Conservation (phyloP, 2,888 invertebrate species). For the Rhodophaea formosa region DNA sequence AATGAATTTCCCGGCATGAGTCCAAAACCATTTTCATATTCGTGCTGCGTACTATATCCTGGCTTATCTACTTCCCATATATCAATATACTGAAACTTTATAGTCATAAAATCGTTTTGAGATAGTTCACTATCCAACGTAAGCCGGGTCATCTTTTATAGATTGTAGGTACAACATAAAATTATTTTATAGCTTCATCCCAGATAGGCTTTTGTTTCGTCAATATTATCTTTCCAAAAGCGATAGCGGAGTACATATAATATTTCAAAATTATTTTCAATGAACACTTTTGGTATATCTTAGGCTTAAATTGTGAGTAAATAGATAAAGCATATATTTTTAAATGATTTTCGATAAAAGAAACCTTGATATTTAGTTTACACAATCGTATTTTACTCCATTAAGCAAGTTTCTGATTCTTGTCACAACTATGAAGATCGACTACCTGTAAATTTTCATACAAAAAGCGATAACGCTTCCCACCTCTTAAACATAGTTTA, state of each 20-base stretch:
- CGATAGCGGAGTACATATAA: background rate
- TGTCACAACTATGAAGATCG: too few species aligned
- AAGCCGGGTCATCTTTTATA: constrained; percentile 41
- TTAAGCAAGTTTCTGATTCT: too few species aligned
- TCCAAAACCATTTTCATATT: constrained; percentile 21
- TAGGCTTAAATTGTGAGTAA: too few species aligned
- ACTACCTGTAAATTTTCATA: too few species aligned
- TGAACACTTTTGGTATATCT: too few species aligned
- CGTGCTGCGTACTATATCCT: constrained; percentile 9
- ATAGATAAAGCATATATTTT: too few species aligned
- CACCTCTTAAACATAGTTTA: too few species aligned
- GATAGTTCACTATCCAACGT: constrained; percentile 32
- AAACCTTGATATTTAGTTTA: too few species aligned
- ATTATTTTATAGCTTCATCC: constrained; percentile 40
- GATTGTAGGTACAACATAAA: constrained; percentile 41
- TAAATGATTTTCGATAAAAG: too few species aligned
- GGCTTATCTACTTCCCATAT: constrained; percentile 25
- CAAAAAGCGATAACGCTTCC: too few species aligned
- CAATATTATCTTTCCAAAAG: constrained; percentile 25
- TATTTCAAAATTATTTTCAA: too few species aligned
- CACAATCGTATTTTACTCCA: too few species aligned
- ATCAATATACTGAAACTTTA: constrained; percentile 26
- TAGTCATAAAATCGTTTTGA: constrained; percentile 37
- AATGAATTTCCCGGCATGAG: constrained; percentile 14
- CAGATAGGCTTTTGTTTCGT: constrained; percentile 32